These are phyloP conservation scores for Stenodera caucasica DNA, from an alignment of 2,888 invertebrate genomes.

Conservation along the genomic window DNA sequence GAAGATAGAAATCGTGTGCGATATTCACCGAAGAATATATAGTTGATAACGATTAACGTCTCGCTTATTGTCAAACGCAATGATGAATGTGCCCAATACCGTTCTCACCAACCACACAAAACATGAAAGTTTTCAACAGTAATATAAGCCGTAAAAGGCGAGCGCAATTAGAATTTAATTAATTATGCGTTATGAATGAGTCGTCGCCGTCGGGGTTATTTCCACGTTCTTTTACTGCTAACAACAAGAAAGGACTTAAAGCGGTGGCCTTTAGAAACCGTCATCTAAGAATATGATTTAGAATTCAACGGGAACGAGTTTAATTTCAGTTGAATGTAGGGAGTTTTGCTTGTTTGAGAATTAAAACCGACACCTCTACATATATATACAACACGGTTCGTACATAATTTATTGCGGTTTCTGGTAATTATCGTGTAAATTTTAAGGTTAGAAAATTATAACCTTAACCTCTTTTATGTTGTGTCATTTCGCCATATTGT, in stretches of 20 bases:
- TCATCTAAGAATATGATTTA: conserved; percentile 40
- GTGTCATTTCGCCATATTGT: background rate
- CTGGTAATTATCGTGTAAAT: conserved; percentile 15
- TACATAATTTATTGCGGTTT: conserved; percentile 16
- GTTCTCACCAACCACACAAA: conserved; percentile 46
- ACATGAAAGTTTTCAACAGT: conserved; percentile 53
- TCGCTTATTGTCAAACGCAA: conserved; percentile 53
- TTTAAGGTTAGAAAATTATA: conserved; percentile 11
- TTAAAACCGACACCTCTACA: conserved; percentile 12
- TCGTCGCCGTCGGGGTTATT: conserved; percentile 37
- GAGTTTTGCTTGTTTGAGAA: conserved; percentile 17
- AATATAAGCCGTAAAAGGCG: conserved; percentile 26
- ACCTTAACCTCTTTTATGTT: conserved; percentile 16
- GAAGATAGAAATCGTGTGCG: background rate
- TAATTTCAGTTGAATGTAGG: conserved; percentile 42
- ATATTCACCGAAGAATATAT: conserved; percentile 16
- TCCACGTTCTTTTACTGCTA: conserved; percentile 34
- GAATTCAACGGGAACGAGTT: conserved; percentile 41
- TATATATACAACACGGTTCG: too few species aligned
- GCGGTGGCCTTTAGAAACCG: conserved; percentile 28
- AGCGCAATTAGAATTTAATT: conserved; percentile 58
- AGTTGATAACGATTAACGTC: conserved; percentile 50
- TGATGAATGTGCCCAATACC: conserved; percentile 56
- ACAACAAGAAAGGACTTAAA: conserved; percentile 16
- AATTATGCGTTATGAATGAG: conserved; percentile 56